Conservation (phyloP, 2,888 invertebrate genomes). For the Ametastegia equiseti region DNA sequence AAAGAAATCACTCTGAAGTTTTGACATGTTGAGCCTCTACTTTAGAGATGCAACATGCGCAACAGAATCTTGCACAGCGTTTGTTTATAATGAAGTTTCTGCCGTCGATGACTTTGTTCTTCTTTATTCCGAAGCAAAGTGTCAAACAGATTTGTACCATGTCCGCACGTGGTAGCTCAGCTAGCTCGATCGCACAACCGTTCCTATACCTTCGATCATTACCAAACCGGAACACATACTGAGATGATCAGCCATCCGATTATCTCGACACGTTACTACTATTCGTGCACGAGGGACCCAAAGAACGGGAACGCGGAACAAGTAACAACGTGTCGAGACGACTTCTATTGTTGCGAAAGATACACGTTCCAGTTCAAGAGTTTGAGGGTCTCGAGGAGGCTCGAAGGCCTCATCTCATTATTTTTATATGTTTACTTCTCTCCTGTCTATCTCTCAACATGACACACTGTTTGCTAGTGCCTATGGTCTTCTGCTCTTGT, state of each 20-base stretch:
- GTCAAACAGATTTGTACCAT: neutral
- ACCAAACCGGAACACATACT: neutral
- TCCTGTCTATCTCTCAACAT: neutral
- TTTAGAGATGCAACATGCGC: no score
- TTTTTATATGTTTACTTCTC: neutral
- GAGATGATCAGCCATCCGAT: neutral
- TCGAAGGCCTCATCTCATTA: neutral
- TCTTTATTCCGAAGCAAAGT: neutral
- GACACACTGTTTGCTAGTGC: neutral
- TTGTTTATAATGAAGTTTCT: no score
- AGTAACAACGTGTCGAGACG: conserved; percentile 12
- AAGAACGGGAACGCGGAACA: conserved; percentile 24
- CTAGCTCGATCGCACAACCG: no score
- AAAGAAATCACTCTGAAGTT: neutral
- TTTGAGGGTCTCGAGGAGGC: conserved; percentile 28
- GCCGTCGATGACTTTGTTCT: no score
- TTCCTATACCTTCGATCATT: conserved; percentile 17
- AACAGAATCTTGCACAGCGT: no score
- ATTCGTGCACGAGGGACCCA: conserved; percentile 15
- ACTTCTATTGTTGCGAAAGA: conserved; percentile 44
- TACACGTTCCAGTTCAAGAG: conserved; percentile 17
- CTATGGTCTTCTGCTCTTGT: neutral
- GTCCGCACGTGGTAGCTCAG: neutral
- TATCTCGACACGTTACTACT: conserved; percentile 26
- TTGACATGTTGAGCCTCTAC: no score